Percentiles rank a stretch among this genome's conserved stretches.
phyloP scores from a whole-genome alignment of 2,113 vertebrate genomes.

The Hypocryptadius cinnamomeus region DNA sequence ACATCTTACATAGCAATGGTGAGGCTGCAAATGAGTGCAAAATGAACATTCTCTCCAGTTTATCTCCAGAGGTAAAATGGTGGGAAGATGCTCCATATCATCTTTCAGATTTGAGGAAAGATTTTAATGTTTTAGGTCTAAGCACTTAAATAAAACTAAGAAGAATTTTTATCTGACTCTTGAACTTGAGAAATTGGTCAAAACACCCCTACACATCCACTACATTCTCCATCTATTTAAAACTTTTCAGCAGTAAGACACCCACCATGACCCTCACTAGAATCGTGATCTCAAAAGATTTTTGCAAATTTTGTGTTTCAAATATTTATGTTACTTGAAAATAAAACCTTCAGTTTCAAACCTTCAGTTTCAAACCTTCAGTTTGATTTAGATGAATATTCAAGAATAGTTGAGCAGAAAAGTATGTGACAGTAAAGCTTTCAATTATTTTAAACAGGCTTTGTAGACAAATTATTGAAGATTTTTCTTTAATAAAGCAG shows the following conservation, averaged over 20 bases:
- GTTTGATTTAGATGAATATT: neutral
- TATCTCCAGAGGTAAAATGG: slow-evolving; percentile 2
- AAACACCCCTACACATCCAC: neutral
- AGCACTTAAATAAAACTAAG: neutral
- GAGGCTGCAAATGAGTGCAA: neutral
- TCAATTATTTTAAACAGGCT: slow-evolving; percentile 31
- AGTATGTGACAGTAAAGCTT: slow-evolving; percentile 6
- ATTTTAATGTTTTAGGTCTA: neutral
- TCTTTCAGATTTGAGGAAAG: neutral
- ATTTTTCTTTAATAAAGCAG: slow-evolving; percentile 58
- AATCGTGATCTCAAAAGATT: neutral
- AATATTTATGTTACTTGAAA: neutral
- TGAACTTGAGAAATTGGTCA: slow-evolving; percentile 38
- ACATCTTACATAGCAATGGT: neutral
- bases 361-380: no score
- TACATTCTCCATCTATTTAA: neutral
- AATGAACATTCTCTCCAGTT: neutral
- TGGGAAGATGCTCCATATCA: neutral
- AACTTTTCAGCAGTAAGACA: neutral
- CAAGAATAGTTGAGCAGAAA: slow-evolving; percentile 16
- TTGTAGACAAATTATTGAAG: slow-evolving; percentile 36
- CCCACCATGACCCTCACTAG: neutral
- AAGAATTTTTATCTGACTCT: slow-evolving; percentile 17
- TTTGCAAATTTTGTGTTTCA: neutral
- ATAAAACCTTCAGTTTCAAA: neutral